Evolutionary conservation across 1,140 invertebrate species (phyloP), one percentile per base, ranked within the genome.

Genomic region (Prorops nasuta): DNA sequence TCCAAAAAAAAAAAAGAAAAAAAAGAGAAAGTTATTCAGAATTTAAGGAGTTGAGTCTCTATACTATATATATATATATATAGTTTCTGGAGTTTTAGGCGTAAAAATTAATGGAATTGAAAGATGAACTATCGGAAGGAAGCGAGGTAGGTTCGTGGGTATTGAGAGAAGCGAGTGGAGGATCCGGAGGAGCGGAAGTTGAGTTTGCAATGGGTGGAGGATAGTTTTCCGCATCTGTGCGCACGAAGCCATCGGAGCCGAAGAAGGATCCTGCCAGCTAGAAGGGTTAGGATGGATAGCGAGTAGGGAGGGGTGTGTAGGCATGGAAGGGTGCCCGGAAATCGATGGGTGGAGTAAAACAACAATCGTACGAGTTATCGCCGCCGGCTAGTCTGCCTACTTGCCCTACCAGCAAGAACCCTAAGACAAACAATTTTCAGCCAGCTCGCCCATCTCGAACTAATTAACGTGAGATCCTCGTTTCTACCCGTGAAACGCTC

Each of bases 201-300:
- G n/a, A 15, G n/a, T 14, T 17, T 7, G 17, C n/a, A 17, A n/a
- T 19, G 37, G 43, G 16, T n/a, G 53, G 39, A 16, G 45, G 58
- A 56, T 62, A 63, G 66, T 71, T 69, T 71, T 69, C 63, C 60
- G 60, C 67, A 69, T 67, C 67, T 66, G 69, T 69, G 65, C 47
- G 37, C 62, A 51, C 56, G 53, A 46, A 44, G 42, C 49, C 32
- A 47, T 48, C 31, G 46, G 37, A 53, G 36, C 32, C 51, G 56
- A 50, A 54, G 51, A n/a, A n/a, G n/a, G n/a, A n/a, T n/a, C n/a
- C n/a, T n/a, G n/a, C n/a, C n/a, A n/a, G n/a, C n/a, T n/a, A n/a
- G n/a, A n/a, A n/a, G n/a, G n/a, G n/a, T n/a, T n/a, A n/a, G n/a
- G n/a, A n/a, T n/a, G n/a, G n/a, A n/a, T n/a, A n/a, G n/a, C n/a